Evolutionary conservation across 30 jellyfish, hydroid and myxozoan genomes (phyloP), one percentile per base, ranked within the genome.

Genomic region (Hydractinia echinata): DNA sequence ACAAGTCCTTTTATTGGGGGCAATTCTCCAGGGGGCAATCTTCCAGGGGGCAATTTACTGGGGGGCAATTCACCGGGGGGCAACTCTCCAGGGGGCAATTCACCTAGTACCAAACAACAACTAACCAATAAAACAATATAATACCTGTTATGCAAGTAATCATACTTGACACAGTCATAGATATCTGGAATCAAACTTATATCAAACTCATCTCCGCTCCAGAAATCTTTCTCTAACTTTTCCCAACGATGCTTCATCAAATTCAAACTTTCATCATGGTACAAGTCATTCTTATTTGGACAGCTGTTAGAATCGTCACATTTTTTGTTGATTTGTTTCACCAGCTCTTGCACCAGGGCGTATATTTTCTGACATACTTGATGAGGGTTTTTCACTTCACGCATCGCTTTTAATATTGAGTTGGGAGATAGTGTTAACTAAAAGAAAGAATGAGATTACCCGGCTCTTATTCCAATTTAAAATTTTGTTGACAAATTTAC

Each of bases 141-240:
- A 8, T 19, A 92, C 98, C 96, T 84, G 85, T 94, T 94, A 53
- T 94, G 99, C 53, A 88, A 77, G 50, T 84, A 88, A 79, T 94
- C 99, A 80, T 88, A 94, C 56, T 89, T 94, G 71, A 86, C 99
- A 71, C 97, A 87, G 79, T 94, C 99, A 60, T 94, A 94, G 39
- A 94, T 94, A 51, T 94, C 99, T 5, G 99, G 99, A 49, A 94
- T 94, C 30, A 94, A 87, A 67, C 97, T 89, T 55, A 94, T 94
- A 80, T 94, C 97, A 66, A 84, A 94, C 56, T 82, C 87, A 5
- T 89, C 97, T 73, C 87, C 96, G 70, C 88, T 44, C 14, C 52
- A 11, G 51, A 87, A 19, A 54, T 86, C 97, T 87, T 91, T 91
- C 72, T 84, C 96, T 16, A 94, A 82, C 54, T 94, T 94, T 51